Evolutionary conservation across 2,888 invertebrate genomes (phyloP).

Genomic region (Dexiosoma caninum): DNA sequence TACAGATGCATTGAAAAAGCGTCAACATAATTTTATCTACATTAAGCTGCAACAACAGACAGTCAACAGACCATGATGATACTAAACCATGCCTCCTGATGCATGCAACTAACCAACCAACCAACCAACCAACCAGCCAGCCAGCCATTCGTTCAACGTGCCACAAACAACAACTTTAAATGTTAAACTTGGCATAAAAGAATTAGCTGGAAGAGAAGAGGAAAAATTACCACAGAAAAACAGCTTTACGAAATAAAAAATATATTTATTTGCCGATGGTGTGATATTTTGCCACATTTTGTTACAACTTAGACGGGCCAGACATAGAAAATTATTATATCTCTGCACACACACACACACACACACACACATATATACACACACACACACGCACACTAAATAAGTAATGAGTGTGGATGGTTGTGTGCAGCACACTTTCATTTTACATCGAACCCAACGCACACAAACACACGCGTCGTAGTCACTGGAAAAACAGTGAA

Average conservation of each 20-base stretch:
- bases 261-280: constrained; percentile 6
- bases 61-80: constrained; percentile 25
- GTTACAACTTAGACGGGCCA: constrained; percentile 26
- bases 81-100: too few species aligned
- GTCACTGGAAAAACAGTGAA: constrained; percentile 28
- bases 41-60: constrained; percentile 25
- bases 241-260: too few species aligned
- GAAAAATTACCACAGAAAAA: neutral
- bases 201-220: constrained; percentile 3
- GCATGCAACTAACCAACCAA: neutral
- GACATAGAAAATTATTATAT: constrained; percentile 16
- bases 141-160: neutral
- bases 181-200: constrained; percentile 48
- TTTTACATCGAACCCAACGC: too few species aligned
- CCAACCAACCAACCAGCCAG: neutral
- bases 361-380: neutral
- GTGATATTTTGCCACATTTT: constrained; percentile 49
- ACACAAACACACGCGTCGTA: too few species aligned
- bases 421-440: too few species aligned
- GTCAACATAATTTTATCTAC: constrained; percentile 56
- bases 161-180: constrained; percentile 42
- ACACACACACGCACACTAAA: neutral
- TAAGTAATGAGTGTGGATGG: too few species aligned
- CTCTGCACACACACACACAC: neutral
- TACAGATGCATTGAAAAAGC: constrained; percentile 45